Conservation (phyloP, 2,888 invertebrate species). For the Drosophila putrida region DNA sequence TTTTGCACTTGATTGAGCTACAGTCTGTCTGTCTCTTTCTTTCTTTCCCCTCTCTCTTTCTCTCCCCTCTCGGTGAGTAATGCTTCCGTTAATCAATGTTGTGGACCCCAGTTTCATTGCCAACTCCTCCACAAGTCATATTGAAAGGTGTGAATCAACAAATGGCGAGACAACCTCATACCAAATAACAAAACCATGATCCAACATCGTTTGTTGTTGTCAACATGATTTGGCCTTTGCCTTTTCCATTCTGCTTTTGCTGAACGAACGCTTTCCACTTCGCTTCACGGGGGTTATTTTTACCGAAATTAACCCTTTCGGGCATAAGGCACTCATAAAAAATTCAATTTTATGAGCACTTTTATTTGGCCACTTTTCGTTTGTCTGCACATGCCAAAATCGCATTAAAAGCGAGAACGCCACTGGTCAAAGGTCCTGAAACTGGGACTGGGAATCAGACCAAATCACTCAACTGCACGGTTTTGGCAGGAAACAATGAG, state of each 20-base stretch:
- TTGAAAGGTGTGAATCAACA: conserved; percentile 79
- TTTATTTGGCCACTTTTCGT: conserved; percentile 73
- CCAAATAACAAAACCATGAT: conserved; percentile 1
- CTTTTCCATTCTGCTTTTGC: conserved; percentile 30
- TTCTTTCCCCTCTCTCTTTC: neutral
- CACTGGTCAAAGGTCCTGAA: conserved; percentile 38
- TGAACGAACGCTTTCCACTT: conserved; percentile 44
- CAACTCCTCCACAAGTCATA: neutral
- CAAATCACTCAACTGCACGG: conserved; percentile 41
- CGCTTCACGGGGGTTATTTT: conserved; percentile 53
- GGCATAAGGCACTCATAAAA: conserved; percentile 72
- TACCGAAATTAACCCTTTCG: conserved; percentile 71
- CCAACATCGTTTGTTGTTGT: conserved; percentile 39
- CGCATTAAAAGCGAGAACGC: conserved; percentile 53
- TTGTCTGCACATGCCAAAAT: conserved; percentile 68
- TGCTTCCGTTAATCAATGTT: conserved; percentile 76
- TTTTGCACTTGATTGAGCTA: conserved; percentile 74
- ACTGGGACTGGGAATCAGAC: conserved; percentile 29
- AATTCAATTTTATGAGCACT: conserved; percentile 80
- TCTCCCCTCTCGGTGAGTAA: conserved; percentile 54
- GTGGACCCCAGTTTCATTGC: neutral
- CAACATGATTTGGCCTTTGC: conserved; percentile 54
- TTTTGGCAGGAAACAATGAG: neutral
- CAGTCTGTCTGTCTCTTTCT: neutral
- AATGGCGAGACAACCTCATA: conserved; percentile 47